Conservation (phyloP, 2,113 vertebrate species). For the Perognathus longimembris region DNA sequence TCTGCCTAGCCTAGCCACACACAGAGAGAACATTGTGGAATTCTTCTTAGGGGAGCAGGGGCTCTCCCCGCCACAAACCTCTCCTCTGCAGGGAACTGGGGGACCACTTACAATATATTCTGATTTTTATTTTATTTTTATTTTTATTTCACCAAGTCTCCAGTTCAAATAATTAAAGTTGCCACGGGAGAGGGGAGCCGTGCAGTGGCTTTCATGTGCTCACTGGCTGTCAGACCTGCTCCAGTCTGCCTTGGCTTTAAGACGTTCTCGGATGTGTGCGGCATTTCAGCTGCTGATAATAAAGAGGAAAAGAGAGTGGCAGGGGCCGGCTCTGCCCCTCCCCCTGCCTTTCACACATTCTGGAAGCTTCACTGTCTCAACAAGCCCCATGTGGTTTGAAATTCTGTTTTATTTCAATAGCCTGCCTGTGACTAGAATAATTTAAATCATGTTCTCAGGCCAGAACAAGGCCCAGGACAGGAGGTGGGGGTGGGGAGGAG, state of each 20-base stretch:
- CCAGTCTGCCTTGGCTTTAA: slow-evolving; percentile 71
- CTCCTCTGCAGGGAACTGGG: slow-evolving; percentile 75
- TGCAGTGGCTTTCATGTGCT: slow-evolving; percentile 72
- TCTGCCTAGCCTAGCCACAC: slow-evolving; percentile 65
- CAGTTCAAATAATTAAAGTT: slow-evolving; percentile 86
- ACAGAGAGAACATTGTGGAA: slow-evolving; percentile 44
- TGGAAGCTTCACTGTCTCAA: slow-evolving; percentile 82
- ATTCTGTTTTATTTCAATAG: slow-evolving; percentile 87
- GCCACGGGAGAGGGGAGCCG: slow-evolving; percentile 61
- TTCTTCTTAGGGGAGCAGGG: not conserved
- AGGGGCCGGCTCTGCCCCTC: slow-evolving; percentile 59
- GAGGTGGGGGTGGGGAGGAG: not conserved
- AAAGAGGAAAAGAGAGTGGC: slow-evolving; percentile 73
- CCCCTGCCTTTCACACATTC: slow-evolving; percentile 81
- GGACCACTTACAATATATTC: slow-evolving; percentile 77
- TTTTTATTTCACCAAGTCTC: slow-evolving; percentile 79
- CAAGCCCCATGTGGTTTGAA: slow-evolving; percentile 82
- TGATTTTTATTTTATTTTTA: slow-evolving; percentile 79
- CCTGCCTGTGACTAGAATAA: slow-evolving; percentile 86
- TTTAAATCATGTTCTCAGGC: slow-evolving; percentile 82
- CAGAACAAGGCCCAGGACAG: slow-evolving; percentile 59
- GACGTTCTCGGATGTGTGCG: slow-evolving; percentile 72
- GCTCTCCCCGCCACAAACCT: slow-evolving; percentile 63
- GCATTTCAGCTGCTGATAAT: slow-evolving; percentile 82
- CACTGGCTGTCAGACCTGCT: slow-evolving; percentile 74